Percentiles rank a stretch among this genome's conserved stretches.
These are phyloP conservation scores for Dendroctonus ponderosae DNA, from an alignment of 1,140 invertebrate genomes.

Conservation along the genomic window DNA sequence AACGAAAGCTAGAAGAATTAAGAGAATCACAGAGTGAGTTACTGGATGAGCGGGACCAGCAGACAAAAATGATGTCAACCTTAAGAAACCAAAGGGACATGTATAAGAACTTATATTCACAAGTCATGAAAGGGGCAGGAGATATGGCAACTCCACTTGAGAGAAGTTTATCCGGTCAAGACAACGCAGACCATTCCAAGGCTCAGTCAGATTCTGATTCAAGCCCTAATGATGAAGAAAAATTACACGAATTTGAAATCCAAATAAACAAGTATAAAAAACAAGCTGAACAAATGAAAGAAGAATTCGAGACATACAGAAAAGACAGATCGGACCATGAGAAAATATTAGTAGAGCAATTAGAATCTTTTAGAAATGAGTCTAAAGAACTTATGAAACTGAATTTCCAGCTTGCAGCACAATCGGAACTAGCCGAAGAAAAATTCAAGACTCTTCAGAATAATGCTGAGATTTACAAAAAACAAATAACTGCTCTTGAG, in stretches of 20 bases:
- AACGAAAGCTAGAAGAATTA: constrained; percentile 60
- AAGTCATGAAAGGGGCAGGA: constrained; percentile 57
- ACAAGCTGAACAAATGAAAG: constrained; percentile 68
- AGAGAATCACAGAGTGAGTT: constrained; percentile 58
- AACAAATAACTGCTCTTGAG: constrained; percentile 78
- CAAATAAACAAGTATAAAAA: constrained; percentile 63
- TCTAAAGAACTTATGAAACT: constrained; percentile 60
- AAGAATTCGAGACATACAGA: constrained; percentile 80
- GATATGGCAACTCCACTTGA: constrained; percentile 37
- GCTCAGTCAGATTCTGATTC: constrained; percentile 38
- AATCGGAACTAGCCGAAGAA: constrained; percentile 74
- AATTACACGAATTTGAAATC: constrained; percentile 52
- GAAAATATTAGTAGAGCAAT: constrained; percentile 75
- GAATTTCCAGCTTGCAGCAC: constrained; percentile 70
- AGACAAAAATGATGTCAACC: constrained; percentile 76
- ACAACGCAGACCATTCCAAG: constrained; percentile 36
- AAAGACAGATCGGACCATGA: constrained; percentile 80
- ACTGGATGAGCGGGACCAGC: constrained; percentile 69
- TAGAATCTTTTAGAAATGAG: constrained; percentile 76
- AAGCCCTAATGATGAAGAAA: constrained; percentile 40
- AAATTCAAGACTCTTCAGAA: constrained; percentile 74
- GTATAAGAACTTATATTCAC: constrained; percentile 80
- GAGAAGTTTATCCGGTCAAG: constrained; percentile 17
- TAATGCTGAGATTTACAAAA: constrained; percentile 76
- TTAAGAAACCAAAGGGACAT: constrained; percentile 82